These are phyloP conservation scores for Chitala chitala DNA, from an alignment of 2,113 vertebrate genomes.

Conservation along the genomic window DNA sequence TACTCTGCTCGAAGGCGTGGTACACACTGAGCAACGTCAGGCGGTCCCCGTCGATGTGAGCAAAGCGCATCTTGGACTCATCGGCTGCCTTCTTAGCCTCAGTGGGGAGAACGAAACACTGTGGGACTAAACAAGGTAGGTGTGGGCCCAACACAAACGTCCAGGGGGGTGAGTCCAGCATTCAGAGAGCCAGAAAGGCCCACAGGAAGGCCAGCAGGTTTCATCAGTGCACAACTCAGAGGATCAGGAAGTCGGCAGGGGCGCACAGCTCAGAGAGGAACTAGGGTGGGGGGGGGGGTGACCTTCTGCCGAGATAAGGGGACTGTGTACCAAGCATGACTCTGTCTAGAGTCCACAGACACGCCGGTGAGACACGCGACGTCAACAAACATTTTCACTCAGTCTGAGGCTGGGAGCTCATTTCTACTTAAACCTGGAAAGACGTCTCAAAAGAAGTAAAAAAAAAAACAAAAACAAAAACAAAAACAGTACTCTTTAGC, in stretches of 20 bases:
- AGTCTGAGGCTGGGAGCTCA: too few species aligned
- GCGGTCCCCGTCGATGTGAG: constrained; percentile 98
- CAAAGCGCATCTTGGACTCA: constrained; percentile 97
- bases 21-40: constrained; percentile 96
- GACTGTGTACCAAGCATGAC: too few species aligned
- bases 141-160: constrained; percentile 99
- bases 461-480: too few species aligned
- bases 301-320: too few species aligned
- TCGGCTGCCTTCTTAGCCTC: constrained; percentile 97
- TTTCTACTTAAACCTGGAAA: too few species aligned
- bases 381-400: too few species aligned
- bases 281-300: too few species aligned
- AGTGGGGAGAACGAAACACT: constrained; percentile 98
- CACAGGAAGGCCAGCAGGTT: constrained; percentile 88
- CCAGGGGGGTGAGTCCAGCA: constrained; percentile 98
- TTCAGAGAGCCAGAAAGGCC: constrained; percentile 93
- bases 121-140: constrained; percentile 99
- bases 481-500: too few species aligned
- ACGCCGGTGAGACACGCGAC: too few species aligned
- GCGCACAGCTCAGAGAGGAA: constrained; percentile 41
- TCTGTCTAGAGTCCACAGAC: too few species aligned
- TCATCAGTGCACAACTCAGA: constrained; percentile 87
- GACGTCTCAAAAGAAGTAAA: background rate
- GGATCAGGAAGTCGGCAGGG: constrained; percentile 77
- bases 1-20: constrained; percentile 97